These are phyloP conservation scores for Ceyx cyanopectus DNA, from an alignment of 2,113 vertebrate genomes.

Conservation along the genomic window DNA sequence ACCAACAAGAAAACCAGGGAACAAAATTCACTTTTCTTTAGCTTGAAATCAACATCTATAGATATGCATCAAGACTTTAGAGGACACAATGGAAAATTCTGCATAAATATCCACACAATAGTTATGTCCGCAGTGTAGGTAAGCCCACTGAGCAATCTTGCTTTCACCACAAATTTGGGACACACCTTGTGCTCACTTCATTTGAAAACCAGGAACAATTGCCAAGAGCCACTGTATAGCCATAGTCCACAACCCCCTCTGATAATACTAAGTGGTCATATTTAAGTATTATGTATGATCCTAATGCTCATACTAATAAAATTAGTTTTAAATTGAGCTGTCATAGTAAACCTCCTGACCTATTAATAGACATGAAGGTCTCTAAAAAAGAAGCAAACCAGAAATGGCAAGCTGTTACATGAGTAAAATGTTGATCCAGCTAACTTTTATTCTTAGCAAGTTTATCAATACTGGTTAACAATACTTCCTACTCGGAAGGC, in stretches of 20 bases:
- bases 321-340: conserved; percentile 52
- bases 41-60: not conserved
- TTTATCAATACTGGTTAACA: conserved; percentile 54
- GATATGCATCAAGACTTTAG: not conserved
- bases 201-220: not conserved
- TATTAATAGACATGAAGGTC: not conserved
- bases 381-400: conserved; percentile 15
- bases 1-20: not conserved
- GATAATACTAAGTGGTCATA: not conserved
- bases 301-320: conserved; percentile 47
- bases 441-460: conserved; percentile 51
- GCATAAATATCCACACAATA: not conserved
- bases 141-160: not conserved
- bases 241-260: not conserved
- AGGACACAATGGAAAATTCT: not conserved
- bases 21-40: not conserved
- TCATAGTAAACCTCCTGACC: conserved; percentile 19
- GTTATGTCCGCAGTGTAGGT: fast-evolving
- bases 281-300: not conserved
- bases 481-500: conserved; percentile 59
- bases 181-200: not conserved
- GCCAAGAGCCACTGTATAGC: not conserved
- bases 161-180: not conserved
- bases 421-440: conserved; percentile 41
- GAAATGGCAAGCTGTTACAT: conserved; percentile 13